These are phyloP conservation scores for Trissoscelio sp. DNA, from an alignment of 2,888 invertebrate species.

Conservation along the genomic window DNA sequence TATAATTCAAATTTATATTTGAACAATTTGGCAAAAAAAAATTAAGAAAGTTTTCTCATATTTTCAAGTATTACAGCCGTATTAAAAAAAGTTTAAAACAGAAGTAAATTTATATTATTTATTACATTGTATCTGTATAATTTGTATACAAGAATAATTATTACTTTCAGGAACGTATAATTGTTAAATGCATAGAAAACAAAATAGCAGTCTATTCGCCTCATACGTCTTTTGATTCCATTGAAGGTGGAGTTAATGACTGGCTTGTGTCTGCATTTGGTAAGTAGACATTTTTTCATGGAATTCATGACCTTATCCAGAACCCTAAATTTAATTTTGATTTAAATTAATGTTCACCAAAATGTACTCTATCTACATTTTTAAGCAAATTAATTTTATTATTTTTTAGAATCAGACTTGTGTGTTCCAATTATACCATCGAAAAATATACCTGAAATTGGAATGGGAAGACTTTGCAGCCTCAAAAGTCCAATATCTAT, in stretches of 20 bases:
- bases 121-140: neutral
- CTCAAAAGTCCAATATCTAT: constrained; percentile 85
- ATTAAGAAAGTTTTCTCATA: too few relatives aligned
- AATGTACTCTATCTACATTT: too few relatives aligned
- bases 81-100: too few relatives aligned
- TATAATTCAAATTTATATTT: too few relatives aligned
- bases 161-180: constrained; percentile 88
- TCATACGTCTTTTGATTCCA: constrained; percentile 95
- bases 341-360: neutral
- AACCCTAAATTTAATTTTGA: too few relatives aligned
- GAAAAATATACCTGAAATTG: constrained; percentile 78
- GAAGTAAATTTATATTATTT: neutral
- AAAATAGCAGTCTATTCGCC: constrained; percentile 96
- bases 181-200: constrained; percentile 91
- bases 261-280: constrained; percentile 92
- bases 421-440: constrained; percentile 78
- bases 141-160: neutral
- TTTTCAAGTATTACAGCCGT: too few relatives aligned
- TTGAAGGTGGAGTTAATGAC: constrained; percentile 94
- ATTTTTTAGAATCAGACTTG: constrained; percentile 67
- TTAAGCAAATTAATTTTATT: too few relatives aligned
- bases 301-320: too few relatives aligned
- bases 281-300: constrained; percentile 49
- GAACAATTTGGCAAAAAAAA: too few relatives aligned
- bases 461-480: constrained; percentile 86